Evolutionary conservation across 1,140 invertebrate species (phyloP).

Genomic region (Ceratina japonica): DNA sequence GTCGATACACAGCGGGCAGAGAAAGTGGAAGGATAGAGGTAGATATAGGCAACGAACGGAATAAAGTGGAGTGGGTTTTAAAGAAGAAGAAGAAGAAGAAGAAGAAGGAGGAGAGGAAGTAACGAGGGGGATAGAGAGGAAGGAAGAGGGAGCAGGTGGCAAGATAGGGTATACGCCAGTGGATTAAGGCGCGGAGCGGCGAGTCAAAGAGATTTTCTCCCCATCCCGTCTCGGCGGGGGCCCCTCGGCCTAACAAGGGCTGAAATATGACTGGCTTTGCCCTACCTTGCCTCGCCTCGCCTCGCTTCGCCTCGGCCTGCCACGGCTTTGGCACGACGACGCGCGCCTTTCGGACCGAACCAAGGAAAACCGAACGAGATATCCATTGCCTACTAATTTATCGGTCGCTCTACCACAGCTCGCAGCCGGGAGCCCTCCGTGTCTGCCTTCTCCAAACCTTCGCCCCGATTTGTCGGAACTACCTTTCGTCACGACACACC

Average conservation of each 20-base stretch:
- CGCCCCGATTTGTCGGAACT: no score
- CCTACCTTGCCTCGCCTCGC: constrained; percentile 53
- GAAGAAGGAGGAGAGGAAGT: background rate
- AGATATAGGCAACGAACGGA: background rate
- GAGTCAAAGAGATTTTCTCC: constrained; percentile 77
- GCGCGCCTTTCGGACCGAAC: constrained; percentile 56
- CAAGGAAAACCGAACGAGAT: constrained; percentile 65
- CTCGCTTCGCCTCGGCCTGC: constrained; percentile 54
- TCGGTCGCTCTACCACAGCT: constrained; percentile 54
- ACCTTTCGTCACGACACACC: constrained; percentile 37
- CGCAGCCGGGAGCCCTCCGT: constrained; percentile 40
- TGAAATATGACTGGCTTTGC: constrained; percentile 76
- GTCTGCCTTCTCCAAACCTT: constrained; percentile 10
- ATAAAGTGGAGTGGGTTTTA: background rate
- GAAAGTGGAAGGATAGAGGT: constrained; percentile 29
- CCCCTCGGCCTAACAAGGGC: constrained; percentile 76
- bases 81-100: background rate
- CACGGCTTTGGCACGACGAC: constrained; percentile 36
- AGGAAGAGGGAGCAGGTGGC: constrained; percentile 73
- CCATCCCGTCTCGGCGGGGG: constrained; percentile 72
- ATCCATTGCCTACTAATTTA: constrained; percentile 66
- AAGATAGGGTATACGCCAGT: constrained; percentile 72
- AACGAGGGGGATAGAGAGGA: constrained; percentile 42
- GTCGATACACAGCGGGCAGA: background rate
- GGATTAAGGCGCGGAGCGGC: constrained; percentile 75